phyloP scores from a whole-genome alignment of 1,140 invertebrate species.

The Danaus plexippus region DNA sequence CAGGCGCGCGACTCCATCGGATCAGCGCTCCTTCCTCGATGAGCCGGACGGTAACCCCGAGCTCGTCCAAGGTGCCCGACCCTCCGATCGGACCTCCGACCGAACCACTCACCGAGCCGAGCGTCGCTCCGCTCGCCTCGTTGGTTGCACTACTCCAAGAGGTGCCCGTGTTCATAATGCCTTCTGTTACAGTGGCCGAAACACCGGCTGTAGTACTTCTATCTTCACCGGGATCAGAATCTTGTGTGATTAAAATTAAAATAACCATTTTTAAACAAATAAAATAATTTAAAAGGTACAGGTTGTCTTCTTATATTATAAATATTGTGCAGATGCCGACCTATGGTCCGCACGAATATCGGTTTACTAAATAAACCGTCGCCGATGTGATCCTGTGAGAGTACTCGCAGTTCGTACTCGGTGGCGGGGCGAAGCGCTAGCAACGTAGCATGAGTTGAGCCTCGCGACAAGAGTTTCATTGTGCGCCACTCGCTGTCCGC shows the following conservation, averaged over 20 bases:
- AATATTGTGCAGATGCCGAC: slow-evolving; percentile 35
- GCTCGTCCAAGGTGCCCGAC: slow-evolving; percentile 16
- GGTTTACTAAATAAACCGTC: slow-evolving; percentile 93
- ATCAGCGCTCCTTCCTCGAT: slow-evolving; percentile 28
- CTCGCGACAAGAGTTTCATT: slow-evolving; percentile 77
- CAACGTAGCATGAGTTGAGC: slow-evolving; percentile 84
- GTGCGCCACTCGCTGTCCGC: slow-evolving; percentile 85
- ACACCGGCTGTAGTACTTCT: slow-evolving; percentile 13
- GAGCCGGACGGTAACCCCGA: slow-evolving; percentile 42
- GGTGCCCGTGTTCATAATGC: no score
- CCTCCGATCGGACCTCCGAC: slow-evolving; percentile 6
- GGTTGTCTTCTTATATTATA: neutral
- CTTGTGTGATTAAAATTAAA: slow-evolving; percentile 8
- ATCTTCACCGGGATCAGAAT: slow-evolving; percentile 16
- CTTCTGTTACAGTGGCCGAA: slow-evolving; percentile 6
- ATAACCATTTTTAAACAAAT: slow-evolving; percentile 4
- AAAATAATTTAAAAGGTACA: neutral
- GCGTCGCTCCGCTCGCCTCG: slow-evolving; percentile 1
- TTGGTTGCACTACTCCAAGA: no score
- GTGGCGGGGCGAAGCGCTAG: slow-evolving; percentile 82
- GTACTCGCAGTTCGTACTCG: slow-evolving; percentile 92
- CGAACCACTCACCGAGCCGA: slow-evolving; percentile 1
- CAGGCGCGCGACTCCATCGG: slow-evolving; percentile 26
- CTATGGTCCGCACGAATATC: slow-evolving; percentile 82
- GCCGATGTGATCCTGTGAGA: slow-evolving; percentile 87